Percentiles rank a stretch among this genome's conserved stretches.
These are phyloP conservation scores for Bradypus variegatus DNA, from an alignment of 2,797 vertebrate species.

Conservation along the genomic window DNA sequence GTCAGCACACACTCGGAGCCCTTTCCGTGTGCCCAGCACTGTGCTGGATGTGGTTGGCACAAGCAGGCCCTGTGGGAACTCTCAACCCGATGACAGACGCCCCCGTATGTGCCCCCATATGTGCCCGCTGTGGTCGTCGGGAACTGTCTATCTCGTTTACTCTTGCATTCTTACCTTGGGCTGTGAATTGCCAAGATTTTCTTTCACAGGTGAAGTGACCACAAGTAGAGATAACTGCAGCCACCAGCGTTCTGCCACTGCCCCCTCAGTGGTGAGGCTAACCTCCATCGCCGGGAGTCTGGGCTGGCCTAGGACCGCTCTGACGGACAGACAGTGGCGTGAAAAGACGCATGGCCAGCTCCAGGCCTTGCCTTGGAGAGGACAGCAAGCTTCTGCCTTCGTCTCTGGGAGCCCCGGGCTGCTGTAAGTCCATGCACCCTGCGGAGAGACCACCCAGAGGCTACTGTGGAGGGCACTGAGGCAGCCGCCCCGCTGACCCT, in stretches of 20 bases:
- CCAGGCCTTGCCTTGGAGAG: background rate
- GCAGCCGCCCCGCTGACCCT: no score
- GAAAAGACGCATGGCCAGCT: no score
- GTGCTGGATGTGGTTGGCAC: no score
- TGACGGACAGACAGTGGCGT: background rate
- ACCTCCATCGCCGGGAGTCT: background rate
- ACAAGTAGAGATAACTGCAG: background rate
- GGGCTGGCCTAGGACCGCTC: background rate
- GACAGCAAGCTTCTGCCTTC: background rate
- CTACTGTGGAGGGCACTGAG: no score
- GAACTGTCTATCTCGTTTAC: background rate
- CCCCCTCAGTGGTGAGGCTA: background rate
- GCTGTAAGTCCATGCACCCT: background rate
- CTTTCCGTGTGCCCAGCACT: background rate
- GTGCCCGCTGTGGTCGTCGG: background rate
- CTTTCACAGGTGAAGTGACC: background rate
- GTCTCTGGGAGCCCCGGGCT: background rate
- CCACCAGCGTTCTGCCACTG: background rate
- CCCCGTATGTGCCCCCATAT: no score
- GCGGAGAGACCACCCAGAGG: background rate
- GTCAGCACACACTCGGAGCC: background rate
- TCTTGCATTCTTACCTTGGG: background rate
- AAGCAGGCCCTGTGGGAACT: fast-evolving
- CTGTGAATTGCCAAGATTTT: background rate
- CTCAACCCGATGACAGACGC: background rate